Percentiles rank a stretch among this genome's conserved stretches.
phyloP scores from a whole-genome alignment of 2,888 invertebrate genomes.

The Acleris holmiana region DNA sequence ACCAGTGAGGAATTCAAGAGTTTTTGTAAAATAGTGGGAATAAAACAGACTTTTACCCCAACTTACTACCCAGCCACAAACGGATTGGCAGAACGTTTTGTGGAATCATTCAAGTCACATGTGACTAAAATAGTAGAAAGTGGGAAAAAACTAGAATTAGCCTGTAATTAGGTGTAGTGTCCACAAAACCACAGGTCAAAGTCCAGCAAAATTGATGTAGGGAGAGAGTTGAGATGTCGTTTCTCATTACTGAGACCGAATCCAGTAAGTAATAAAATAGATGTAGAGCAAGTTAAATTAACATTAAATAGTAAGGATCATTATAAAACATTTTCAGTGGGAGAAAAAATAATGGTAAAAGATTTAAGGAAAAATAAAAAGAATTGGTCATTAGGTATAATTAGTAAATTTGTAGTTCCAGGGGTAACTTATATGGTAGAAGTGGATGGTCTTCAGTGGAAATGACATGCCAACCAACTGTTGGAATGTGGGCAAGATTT shows the following conservation, averaged over 20 bases:
- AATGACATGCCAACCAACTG: no score
- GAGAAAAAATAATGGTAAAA: conserved; percentile 7
- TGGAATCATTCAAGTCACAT: conserved; percentile 5
- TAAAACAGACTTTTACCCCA: no score
- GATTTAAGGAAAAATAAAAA: no score
- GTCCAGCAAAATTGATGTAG: conserved; percentile 1
- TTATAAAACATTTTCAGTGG: background rate
- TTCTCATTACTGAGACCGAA: background rate
- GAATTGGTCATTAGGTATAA: no score
- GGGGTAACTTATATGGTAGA: no score
- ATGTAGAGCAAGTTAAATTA: background rate
- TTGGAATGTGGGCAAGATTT: no score
- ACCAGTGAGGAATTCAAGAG: conserved; percentile 9
- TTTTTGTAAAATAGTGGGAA: no score
- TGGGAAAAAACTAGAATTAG: conserved; percentile 6
- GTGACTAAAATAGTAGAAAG: conserved; percentile 13
- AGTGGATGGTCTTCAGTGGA: no score
- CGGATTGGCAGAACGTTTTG: no score
- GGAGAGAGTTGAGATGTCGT: no score
- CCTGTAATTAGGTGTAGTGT: conserved; percentile 1
- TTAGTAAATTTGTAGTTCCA: no score
- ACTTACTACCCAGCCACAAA: no score
- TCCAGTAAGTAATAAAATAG: background rate
- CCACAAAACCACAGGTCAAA: background rate
- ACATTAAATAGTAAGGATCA: background rate